phyloP scores from a whole-genome alignment of 2,113 vertebrate genomes.

The Cyprinus carpio region DNA sequence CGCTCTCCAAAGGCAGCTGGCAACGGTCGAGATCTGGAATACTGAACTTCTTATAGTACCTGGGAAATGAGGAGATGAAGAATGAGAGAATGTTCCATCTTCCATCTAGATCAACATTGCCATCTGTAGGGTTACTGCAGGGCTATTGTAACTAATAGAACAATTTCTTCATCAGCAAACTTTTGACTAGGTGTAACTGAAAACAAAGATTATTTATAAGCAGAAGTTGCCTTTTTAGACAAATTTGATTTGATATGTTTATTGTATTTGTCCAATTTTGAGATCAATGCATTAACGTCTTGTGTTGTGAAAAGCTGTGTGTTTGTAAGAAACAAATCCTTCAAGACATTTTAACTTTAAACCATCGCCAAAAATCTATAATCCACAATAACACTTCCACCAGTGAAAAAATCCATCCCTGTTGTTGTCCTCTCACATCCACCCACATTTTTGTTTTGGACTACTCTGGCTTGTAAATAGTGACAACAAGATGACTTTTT shows the following conservation, averaged over 20 bases:
- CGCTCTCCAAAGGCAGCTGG: conserved; percentile 82
- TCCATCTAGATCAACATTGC: conserved; percentile 64
- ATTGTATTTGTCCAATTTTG: too few relatives aligned
- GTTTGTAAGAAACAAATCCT: too few relatives aligned
- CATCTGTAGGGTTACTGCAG: conserved; percentile 65
- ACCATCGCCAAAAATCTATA: too few relatives aligned
- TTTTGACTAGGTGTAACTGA: neutral
- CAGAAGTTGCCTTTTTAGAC: neutral
- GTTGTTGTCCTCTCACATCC: too few relatives aligned
- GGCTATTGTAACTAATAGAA: conserved; percentile 49
- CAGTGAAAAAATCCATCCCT: too few relatives aligned
- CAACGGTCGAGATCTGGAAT: conserved; percentile 90
- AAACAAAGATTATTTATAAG: neutral
- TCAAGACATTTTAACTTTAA: too few relatives aligned
- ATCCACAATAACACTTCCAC: too few relatives aligned
- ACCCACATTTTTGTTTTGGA: too few relatives aligned
- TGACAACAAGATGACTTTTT: too few relatives aligned
- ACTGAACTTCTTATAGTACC: conserved; percentile 94
- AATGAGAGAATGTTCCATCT: conserved; percentile 47
- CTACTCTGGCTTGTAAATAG: too few relatives aligned
- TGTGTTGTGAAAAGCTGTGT: too few relatives aligned
- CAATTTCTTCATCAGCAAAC: neutral
- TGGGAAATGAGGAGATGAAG: conserved; percentile 62
- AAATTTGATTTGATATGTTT: neutral
- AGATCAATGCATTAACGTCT: too few relatives aligned